Percentiles rank a stretch among this genome's conserved stretches.
phyloP scores from a whole-genome alignment of 2,888 invertebrate genomes.

The Cephus rjabovi region DNA sequence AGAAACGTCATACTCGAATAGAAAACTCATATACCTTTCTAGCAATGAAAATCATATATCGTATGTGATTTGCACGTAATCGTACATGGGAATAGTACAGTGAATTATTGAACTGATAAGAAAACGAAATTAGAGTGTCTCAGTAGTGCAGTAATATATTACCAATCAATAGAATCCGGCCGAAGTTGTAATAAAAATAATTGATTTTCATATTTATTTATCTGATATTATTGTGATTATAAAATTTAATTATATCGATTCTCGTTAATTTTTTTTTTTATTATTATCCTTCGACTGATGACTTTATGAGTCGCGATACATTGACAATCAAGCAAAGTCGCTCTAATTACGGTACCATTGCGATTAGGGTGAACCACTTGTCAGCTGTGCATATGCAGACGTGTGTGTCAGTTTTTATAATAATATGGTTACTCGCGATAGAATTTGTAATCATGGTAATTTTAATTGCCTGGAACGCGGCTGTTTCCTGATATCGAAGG shows the following conservation, averaged over 20 bases:
- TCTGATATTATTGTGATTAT: no score
- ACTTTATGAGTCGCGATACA: neutral
- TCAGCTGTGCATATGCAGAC: conserved; percentile 26
- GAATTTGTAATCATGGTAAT: conserved; percentile 50
- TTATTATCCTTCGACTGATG: neutral
- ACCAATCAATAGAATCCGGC: no score
- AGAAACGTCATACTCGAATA: neutral
- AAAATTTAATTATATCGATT: no score
- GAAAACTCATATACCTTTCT: neutral
- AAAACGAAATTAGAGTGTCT: neutral
- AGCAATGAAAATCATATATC: neutral
- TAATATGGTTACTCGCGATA: conserved; percentile 45
- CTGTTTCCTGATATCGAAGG: conserved; percentile 19
- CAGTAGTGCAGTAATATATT: neutral
- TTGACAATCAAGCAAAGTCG: neutral
- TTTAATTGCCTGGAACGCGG: conserved; percentile 47
- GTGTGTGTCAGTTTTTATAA: conserved; percentile 35
- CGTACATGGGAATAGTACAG: neutral
- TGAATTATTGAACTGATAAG: neutral
- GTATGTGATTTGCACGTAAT: neutral
- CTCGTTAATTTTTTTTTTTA: no score
- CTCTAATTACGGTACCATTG: neutral
- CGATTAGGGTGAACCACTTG: conserved; percentile 27
- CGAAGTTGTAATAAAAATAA: neutral
- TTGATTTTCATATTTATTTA: no score